Percentiles rank a stretch among this genome's conserved stretches.
Evolutionary conservation across 1,140 invertebrate genomes (phyloP).

Genomic region (Idris sp.): DNA sequence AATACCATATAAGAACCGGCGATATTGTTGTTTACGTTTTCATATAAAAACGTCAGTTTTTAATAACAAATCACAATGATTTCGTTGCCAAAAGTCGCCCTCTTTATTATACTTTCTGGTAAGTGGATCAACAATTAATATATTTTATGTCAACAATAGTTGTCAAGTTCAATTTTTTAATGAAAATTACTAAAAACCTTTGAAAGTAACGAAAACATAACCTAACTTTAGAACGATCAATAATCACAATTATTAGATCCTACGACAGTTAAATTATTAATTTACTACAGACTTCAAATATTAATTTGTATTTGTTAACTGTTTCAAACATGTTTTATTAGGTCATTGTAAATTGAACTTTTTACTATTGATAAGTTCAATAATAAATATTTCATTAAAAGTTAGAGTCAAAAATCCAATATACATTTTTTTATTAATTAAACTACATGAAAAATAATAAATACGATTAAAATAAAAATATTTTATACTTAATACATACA

Average conservation of each 20-base stretch:
- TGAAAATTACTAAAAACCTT: background rate
- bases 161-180: too few species aligned
- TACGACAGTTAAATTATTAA: conserved; percentile 40
- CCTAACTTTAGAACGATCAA: conserved; percentile 64
- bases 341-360: too few species aligned
- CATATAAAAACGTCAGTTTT: background rate
- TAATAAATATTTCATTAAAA: too few species aligned
- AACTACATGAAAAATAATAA: too few species aligned
- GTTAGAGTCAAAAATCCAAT: too few species aligned
- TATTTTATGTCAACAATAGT: too few species aligned
- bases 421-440: conserved; percentile 20
- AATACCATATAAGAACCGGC: conserved; percentile 4
- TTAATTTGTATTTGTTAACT: conserved; percentile 29
- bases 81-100: conserved; percentile 63
- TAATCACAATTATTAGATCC: conserved; percentile 38
- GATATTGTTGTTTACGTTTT: conserved; percentile 32
- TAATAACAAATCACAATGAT: conserved; percentile 58
- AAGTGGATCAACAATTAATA: conserved; percentile 38
- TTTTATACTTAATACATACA: too few species aligned
- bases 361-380: too few species aligned
- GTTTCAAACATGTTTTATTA: conserved; percentile 18
- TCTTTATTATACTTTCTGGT: conserved; percentile 64
- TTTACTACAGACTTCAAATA: conserved; percentile 32
- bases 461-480: too few species aligned
- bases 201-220: conserved; percentile 47